Conservation (phyloP, 2,888 invertebrate species). For the Buathra laborator region DNA sequence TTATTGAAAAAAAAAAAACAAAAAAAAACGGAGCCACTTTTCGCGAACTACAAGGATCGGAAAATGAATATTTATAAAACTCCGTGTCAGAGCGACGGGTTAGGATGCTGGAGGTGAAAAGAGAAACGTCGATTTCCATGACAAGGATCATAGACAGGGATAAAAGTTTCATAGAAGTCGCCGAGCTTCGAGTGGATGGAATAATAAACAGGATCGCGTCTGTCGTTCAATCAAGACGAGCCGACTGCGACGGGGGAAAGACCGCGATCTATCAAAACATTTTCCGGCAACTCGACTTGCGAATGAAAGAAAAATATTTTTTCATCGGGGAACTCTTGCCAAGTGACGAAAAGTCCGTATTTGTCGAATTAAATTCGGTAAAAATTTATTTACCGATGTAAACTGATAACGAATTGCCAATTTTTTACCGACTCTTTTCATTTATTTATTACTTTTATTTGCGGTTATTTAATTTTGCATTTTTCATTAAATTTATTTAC, state of each 20-base stretch:
- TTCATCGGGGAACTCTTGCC: slow-evolving; percentile 7
- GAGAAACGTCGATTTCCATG: slow-evolving; percentile 64
- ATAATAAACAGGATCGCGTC: slow-evolving; percentile 70
- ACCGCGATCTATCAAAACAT: slow-evolving; percentile 69
- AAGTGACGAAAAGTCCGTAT: background rate
- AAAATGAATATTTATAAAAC: slow-evolving; percentile 50
- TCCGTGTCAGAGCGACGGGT: slow-evolving; percentile 9
- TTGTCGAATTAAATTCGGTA: background rate
- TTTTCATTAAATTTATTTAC: background rate
- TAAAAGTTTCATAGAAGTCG: slow-evolving; percentile 17
- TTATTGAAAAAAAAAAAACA: slow-evolving; percentile 1
- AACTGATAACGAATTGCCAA: background rate
- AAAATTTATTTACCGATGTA: background rate
- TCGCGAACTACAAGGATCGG: background rate
- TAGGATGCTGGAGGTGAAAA: slow-evolving; percentile 16
- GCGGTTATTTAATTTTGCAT: background rate
- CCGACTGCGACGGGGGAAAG: slow-evolving; percentile 35
- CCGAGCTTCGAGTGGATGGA: slow-evolving; percentile 62
- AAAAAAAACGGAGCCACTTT: background rate
- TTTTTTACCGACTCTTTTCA: background rate
- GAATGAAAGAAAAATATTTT: slow-evolving; percentile 82
- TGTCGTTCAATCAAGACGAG: slow-evolving; percentile 56
- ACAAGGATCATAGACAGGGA: slow-evolving; percentile 59
- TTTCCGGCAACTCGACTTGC: slow-evolving; percentile 53
- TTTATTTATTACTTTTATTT: background rate